phyloP scores from a whole-genome alignment of 92 coral and sea anemone species.

The Epizoanthus fatuus region DNA sequence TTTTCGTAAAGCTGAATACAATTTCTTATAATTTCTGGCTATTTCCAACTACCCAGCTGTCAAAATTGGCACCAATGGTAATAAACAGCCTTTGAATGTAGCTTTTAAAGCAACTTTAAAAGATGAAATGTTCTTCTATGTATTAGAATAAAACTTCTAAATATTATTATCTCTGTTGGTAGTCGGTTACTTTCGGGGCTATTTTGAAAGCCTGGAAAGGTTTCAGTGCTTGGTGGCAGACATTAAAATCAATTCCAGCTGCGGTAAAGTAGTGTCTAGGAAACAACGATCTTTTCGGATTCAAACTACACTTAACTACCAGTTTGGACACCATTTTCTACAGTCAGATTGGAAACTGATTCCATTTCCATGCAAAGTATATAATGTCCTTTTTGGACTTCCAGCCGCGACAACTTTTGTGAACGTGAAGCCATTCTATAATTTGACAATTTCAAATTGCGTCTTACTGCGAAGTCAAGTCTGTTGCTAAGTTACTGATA shows the following conservation, averaged over 20 bases:
- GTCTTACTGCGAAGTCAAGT: conserved; percentile 10
- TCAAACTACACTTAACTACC: background rate
- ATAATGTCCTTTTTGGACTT: background rate
- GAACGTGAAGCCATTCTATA: background rate
- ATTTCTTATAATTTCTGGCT: conserved; percentile 3
- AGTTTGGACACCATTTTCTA: background rate
- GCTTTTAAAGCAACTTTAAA: background rate
- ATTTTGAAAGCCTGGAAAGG: background rate
- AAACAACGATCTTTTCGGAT: background rate
- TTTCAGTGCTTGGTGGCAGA: background rate
- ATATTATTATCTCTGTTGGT: conserved; percentile 3
- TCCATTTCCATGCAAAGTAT: background rate
- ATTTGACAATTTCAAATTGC: conserved; percentile 5
- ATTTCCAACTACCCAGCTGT: conserved; percentile 8
- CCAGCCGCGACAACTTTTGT: background rate
- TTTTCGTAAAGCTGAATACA: conserved; percentile 18
- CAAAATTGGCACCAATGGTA: conserved; percentile 5
- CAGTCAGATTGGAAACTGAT: background rate
- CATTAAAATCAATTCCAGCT: conserved; percentile 2
- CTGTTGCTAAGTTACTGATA: conserved; percentile 39
- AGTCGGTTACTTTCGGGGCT: background rate
- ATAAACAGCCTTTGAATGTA: background rate
- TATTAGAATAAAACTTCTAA: background rate
- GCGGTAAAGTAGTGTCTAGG: background rate
- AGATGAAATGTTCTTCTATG: background rate